These are phyloP conservation scores for Lycophotia porphyrea DNA, from an alignment of 2,888 invertebrate species.

Conservation along the genomic window DNA sequence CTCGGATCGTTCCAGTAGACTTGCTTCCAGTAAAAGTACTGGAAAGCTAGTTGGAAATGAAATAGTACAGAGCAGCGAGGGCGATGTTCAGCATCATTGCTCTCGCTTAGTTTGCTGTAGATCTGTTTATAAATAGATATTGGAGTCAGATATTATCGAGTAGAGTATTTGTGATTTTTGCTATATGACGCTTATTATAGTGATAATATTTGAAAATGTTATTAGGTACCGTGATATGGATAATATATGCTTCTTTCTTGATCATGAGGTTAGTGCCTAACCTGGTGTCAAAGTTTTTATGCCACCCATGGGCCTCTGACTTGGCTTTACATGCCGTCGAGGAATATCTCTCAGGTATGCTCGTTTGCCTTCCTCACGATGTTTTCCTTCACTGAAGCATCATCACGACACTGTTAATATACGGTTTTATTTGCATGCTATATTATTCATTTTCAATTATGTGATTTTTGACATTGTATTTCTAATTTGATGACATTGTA, in stretches of 20 bases:
- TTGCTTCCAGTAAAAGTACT: slow-evolving; percentile 32
- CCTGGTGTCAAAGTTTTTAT: too few relatives aligned
- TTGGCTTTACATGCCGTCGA: too few relatives aligned
- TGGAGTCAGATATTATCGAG: background rate
- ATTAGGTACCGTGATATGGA: background rate
- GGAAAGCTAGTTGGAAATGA: slow-evolving; percentile 34
- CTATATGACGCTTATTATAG: background rate
- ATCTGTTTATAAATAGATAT: background rate
- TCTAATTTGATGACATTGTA: too few relatives aligned
- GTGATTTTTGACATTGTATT: too few relatives aligned
- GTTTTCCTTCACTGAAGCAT: too few relatives aligned
- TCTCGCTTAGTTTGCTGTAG: slow-evolving; percentile 23
- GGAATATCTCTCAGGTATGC: too few relatives aligned
- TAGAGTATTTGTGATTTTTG: background rate
- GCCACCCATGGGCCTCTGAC: too few relatives aligned
- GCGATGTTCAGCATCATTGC: slow-evolving; percentile 30
- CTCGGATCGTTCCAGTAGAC: slow-evolving; percentile 48
- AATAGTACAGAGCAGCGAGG: slow-evolving; percentile 32
- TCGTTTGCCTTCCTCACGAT: too few relatives aligned
- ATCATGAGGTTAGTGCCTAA: too few relatives aligned
- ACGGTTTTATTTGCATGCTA: too few relatives aligned
- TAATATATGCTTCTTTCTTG: background rate
- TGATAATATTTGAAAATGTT: background rate
- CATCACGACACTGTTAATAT: too few relatives aligned
- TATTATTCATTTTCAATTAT: too few relatives aligned